phyloP scores from a whole-genome alignment of 2,113 vertebrate species.

The Tauraco erythrolophus region DNA sequence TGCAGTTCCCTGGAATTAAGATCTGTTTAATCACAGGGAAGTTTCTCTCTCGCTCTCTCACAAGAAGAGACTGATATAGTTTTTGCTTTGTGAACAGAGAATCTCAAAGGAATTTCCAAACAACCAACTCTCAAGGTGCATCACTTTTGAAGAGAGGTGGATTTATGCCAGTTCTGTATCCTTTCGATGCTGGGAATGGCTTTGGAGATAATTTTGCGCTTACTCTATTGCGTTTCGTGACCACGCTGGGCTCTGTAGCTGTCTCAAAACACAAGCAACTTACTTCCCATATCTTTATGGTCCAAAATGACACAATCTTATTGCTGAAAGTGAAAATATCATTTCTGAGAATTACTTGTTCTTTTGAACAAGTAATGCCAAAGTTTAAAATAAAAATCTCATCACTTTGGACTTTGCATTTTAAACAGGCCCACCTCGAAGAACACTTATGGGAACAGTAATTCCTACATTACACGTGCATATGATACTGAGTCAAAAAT shows the following conservation, averaged over 20 bases:
- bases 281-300: neutral
- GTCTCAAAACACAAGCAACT: neutral
- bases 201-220: neutral
- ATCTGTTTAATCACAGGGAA: neutral
- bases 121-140: neutral
- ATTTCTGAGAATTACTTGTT: neutral
- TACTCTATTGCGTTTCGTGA: neutral
- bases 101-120: neutral
- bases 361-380: neutral
- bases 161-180: neutral
- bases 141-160: neutral
- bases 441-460: neutral
- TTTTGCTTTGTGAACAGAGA: neutral
- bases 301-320: neutral
- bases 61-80: neutral
- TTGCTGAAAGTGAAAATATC: neutral
- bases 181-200: neutral
- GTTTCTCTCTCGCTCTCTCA: neutral
- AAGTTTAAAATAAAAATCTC: neutral
- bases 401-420: neutral
- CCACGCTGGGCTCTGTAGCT: neutral
- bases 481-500: neutral
- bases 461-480: neutral
- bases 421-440: neutral
- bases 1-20: neutral